Percentiles rank a stretch among this genome's conserved stretches.
Conservation (phyloP, 2,797 vertebrate species). For the Melanotaenia maccullochi region DNA sequence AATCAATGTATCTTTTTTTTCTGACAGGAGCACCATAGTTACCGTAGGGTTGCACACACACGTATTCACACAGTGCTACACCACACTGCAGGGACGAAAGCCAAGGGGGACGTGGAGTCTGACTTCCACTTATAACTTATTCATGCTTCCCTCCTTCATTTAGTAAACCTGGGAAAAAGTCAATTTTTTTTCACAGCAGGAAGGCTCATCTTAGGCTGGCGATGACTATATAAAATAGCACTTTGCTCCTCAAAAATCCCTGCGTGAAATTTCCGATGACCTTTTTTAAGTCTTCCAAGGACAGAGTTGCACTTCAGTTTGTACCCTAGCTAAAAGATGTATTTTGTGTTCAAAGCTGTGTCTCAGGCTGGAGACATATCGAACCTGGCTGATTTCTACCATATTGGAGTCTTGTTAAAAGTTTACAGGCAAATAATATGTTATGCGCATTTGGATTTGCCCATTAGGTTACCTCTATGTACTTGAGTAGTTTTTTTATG, state of each 20-base stretch:
- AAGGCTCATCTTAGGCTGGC: conserved; percentile 42
- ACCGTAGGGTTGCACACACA: conserved; percentile 41
- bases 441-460: neutral
- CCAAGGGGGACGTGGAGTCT: conserved; percentile 46
- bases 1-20: conserved; percentile 56
- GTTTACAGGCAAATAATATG: neutral
- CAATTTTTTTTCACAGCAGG: conserved; percentile 50
- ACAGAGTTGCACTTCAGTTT: conserved; percentile 22
- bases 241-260: conserved; percentile 25
- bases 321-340: neutral
- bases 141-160: conserved; percentile 67
- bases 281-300: conserved; percentile 2
- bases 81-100: conserved; percentile 31
- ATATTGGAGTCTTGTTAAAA: conserved; percentile 1
- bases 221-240: conserved; percentile 61
- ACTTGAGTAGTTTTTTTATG: neutral
- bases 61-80: conserved; percentile 6
- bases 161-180: conserved; percentile 66
- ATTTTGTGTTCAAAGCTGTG: neutral
- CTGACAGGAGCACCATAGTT: conserved; percentile 29
- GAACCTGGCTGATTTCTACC: conserved; percentile 31
- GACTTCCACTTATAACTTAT: conserved; percentile 75
- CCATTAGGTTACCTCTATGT: neutral
- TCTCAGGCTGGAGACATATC: conserved; percentile 16
- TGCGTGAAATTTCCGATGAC: neutral